Evolutionary conservation across 2,113 vertebrate genomes (phyloP), one percentile per base, ranked within the genome.

Genomic region (Labeo catla): DNA sequence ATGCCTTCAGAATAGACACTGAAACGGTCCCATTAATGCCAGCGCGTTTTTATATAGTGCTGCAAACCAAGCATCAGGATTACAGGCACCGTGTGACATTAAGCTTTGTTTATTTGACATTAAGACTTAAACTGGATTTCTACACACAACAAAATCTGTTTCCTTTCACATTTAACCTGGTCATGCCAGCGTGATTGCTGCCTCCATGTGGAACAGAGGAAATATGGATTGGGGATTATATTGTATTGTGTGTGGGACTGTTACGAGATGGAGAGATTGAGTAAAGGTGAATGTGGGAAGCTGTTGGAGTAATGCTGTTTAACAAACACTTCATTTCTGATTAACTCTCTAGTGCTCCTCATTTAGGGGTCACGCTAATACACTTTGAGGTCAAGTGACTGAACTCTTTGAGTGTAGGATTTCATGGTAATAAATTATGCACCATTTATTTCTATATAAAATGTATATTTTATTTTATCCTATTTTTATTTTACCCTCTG

Each of bases 1-100:
- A 84, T 66, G 73, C 11, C 70, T 57, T n/a, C 23, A 87, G 79
- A 85, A 88, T 82, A 86, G 87, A 88, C 78, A 88, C 81, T n/a
- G 73, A 83, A 87, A 80, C 86, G 76, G 50, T 80, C 19, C 21
- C 3, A 65, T 72, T 76, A 66, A 39, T 82, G 57, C 70, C 74
- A 76, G 21, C 39, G 39, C n/a, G 21, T 83, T 83, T 15, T 43
- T 59, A 81, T 49, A 23, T 34, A 78, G 19, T 45, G 65, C 21
- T 80, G 21, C 39, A 13, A 28, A 77, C 28, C 63, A 65, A 23
- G 34, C 43, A 47, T 63, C 11, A 68, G 52, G 72, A 59, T 68
- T 79, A 61, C 19, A 43, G 21, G 49, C 5, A 34, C 10, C 57
- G 34, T 65, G 57, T 82, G 68, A 82, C 79, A 52, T 34, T 54